phyloP scores from a whole-genome alignment of 2,113 vertebrate genomes.

The Melospiza melodia region DNA sequence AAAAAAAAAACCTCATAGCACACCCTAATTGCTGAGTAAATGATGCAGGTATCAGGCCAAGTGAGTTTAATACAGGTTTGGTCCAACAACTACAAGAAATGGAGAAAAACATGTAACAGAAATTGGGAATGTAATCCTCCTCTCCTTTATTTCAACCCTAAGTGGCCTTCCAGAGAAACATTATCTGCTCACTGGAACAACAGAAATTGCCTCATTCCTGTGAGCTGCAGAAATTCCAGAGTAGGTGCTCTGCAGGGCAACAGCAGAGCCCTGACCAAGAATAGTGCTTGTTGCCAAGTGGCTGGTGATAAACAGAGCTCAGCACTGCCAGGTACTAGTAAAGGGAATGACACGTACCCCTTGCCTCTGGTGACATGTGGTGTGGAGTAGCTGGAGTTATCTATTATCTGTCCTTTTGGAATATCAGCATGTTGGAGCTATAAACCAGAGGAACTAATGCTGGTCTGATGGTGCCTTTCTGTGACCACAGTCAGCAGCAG shows the following conservation, averaged over 20 bases:
- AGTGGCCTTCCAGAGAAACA: neutral
- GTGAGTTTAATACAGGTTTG: neutral
- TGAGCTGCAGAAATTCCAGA: neutral
- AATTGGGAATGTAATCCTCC: neutral
- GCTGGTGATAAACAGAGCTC: conserved; percentile 8
- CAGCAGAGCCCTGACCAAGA: neutral
- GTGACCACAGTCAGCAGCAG: neutral
- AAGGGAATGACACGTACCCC: neutral
- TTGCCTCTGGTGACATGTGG: neutral
- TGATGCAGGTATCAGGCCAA: neutral
- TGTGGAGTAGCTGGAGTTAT: neutral
- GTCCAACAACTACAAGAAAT: neutral
- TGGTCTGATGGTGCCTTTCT: neutral
- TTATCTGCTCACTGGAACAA: neutral
- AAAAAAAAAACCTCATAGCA: neutral
- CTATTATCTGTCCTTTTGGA: neutral
- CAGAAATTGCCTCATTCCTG: neutral
- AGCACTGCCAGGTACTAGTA: neutral
- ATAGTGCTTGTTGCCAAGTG: neutral
- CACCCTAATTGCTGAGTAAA: neutral
- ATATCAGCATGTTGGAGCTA: neutral
- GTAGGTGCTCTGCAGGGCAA: neutral
- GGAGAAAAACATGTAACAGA: neutral
- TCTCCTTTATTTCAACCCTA: neutral
- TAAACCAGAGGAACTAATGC: neutral